Conservation (phyloP, 2,113 vertebrate genomes). For the Platysteira castanea region DNA sequence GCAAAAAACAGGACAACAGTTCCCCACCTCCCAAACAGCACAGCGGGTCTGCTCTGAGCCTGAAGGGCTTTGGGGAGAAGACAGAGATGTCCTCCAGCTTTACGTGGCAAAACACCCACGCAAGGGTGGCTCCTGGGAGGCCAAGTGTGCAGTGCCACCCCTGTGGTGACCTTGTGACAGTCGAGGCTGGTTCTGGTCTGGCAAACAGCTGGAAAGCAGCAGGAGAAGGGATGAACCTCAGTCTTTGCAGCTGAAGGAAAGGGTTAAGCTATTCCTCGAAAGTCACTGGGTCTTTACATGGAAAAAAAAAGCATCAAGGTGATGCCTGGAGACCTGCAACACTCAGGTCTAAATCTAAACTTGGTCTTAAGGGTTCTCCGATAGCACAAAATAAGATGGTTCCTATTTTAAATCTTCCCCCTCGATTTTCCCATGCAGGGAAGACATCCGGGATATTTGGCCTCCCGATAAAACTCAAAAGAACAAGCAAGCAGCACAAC, state of each 20-base stretch:
- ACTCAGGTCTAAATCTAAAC: not conserved
- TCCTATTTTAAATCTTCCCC: not conserved
- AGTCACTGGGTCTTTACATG: not conserved
- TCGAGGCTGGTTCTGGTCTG: not conserved
- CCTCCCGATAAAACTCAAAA: not conserved
- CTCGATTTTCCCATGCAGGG: not conserved
- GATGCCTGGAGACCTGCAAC: not conserved
- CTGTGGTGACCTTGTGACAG: not conserved
- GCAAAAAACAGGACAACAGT: too few relatives aligned
- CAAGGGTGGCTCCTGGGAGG: not conserved
- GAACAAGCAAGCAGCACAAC: not conserved
- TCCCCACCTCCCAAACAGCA: not conserved
- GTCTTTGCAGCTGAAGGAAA: not conserved
- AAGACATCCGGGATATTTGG: not conserved
- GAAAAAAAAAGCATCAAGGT: not conserved
- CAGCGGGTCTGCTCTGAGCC: rapidly evolving
- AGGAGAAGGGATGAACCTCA: not conserved
- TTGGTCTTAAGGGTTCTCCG: rapidly evolving
- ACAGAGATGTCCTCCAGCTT: not conserved
- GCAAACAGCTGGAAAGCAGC: not conserved
- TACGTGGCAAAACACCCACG: rapidly evolving
- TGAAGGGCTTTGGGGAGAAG: not conserved
- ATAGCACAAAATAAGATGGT: rapidly evolving
- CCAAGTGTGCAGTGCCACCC: rapidly evolving
- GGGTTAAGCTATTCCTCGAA: not conserved